Conservation (phyloP, 2,888 invertebrate genomes). For the Crioceris asparagi region DNA sequence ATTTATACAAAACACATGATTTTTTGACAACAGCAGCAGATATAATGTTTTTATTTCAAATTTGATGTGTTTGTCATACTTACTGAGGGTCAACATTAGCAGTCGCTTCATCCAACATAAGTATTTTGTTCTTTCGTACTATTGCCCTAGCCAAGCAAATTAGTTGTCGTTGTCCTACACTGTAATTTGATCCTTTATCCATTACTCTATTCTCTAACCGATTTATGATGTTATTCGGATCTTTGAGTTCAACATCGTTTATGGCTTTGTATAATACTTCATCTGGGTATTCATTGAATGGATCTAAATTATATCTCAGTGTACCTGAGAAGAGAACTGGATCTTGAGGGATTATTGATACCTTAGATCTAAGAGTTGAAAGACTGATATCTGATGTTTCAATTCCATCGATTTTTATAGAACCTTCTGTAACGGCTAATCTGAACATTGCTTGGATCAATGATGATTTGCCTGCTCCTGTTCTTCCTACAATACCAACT, state of each 20-base stretch:
- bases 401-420: slow-evolving; percentile 59
- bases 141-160: slow-evolving; percentile 84
- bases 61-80: no score
- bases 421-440: slow-evolving; percentile 57
- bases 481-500: no score
- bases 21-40: no score
- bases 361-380: slow-evolving; percentile 42
- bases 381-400: slow-evolving; percentile 46
- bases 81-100: slow-evolving; percentile 83
- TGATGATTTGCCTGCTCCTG: slow-evolving; percentile 75
- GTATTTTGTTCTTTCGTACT: slow-evolving; percentile 67
- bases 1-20: no score
- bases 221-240: slow-evolving; percentile 46
- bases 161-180: slow-evolving; percentile 81
- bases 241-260: slow-evolving; percentile 64
- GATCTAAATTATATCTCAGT: slow-evolving; percentile 62
- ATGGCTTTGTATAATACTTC: slow-evolving; percentile 57
- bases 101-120: slow-evolving; percentile 87
- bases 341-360: slow-evolving; percentile 45
- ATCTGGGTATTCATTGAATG: slow-evolving; percentile 59
- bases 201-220: slow-evolving; percentile 58
- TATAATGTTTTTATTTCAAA: no score
- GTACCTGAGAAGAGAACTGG: slow-evolving; percentile 48
- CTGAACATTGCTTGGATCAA: slow-evolving; percentile 70
- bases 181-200: slow-evolving; percentile 71